Base-by-base conservation (phyloP, 2,797 vertebrate genomes). In the Astyanax mexicanus region DNA sequence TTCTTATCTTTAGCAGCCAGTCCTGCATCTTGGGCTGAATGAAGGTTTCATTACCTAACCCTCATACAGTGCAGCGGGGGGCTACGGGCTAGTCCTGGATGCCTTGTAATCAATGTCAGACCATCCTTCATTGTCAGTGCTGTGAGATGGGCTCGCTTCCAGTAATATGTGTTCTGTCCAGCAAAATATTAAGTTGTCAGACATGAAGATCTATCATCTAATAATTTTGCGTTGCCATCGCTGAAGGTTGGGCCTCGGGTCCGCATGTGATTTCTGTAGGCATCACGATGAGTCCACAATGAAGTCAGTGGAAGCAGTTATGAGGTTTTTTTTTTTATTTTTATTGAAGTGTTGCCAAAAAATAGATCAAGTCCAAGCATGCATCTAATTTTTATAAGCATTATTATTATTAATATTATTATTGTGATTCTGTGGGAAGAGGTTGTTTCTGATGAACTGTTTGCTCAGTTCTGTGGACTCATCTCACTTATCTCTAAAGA, bases 171-270 rank as follows among this genome's bases (percentile, higher is more conserved):
- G 15, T 8, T 51, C 12, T 29, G 38, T 54, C 9, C 23, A 7
- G 12, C 10, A n/a, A 70, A 62, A 52, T 52, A 62, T 40, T 29
- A 60, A 51, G 52, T 5, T 68, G 64, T 68, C 62, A 58, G 23
- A 58, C 13, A 68, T 40, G n/a, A 55, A 66, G 54, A 69, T 38
- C 45, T 54, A 32, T 61, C 68, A 61, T 15, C 13, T 52, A 42
- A 40, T 51, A 47, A 60, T 75, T 58, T 47, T 51, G 23, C 21
- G 21, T 38, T 19, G 25, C 38, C 52, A 40, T 19, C 75, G 15
- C 17, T 49, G 35, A 0, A 67, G 37, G 6, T 29, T 6, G 44
- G 35, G 29, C 2, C 13, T 74, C 15, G 29, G 17, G 25, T 47
- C 54, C 47, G 19, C 9, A 35, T 66, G n/a, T 52, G 7, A 23